Evolutionary conservation across 2,888 invertebrate genomes (phyloP).

Genomic region (Orthosia gracilis): DNA sequence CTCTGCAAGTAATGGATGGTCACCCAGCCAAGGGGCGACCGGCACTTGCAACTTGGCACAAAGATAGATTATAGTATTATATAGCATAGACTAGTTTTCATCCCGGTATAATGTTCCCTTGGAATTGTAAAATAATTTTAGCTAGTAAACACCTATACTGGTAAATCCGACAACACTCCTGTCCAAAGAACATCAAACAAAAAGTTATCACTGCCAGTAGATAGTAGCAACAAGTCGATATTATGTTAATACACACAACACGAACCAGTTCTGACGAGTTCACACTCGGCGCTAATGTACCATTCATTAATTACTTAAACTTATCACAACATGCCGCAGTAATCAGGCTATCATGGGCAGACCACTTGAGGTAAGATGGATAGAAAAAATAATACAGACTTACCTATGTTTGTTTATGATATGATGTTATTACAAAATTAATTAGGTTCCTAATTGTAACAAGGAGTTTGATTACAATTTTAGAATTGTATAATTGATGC

Average conservation of each 20-base stretch:
- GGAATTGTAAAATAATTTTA: too few species aligned
- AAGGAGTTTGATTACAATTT: too few species aligned
- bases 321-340: conserved; percentile 38
- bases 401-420: background rate
- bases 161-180: background rate
- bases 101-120: too few species aligned
- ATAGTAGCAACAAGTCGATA: conserved; percentile 7
- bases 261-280: conserved; percentile 23
- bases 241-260: conserved; percentile 9
- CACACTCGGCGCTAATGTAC: conserved; percentile 23
- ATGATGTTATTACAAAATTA: background rate
- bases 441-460: too few species aligned
- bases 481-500: too few species aligned
- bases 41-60: too few species aligned
- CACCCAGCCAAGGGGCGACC: too few species aligned
- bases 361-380: background rate
- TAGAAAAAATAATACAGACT: background rate
- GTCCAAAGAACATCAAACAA: background rate
- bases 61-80: too few species aligned
- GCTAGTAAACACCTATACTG: background rate
- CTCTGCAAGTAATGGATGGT: too few species aligned
- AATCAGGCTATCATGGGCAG: conserved; percentile 13
- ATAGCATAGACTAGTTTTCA: too few species aligned
- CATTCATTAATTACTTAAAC: conserved; percentile 30
- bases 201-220: background rate